A percentile compares a stretch with the other conserved stretches of the same genome.
phyloP scores from a whole-genome alignment of 2,797 vertebrate genomes.

The Leptatherina wallacei region DNA sequence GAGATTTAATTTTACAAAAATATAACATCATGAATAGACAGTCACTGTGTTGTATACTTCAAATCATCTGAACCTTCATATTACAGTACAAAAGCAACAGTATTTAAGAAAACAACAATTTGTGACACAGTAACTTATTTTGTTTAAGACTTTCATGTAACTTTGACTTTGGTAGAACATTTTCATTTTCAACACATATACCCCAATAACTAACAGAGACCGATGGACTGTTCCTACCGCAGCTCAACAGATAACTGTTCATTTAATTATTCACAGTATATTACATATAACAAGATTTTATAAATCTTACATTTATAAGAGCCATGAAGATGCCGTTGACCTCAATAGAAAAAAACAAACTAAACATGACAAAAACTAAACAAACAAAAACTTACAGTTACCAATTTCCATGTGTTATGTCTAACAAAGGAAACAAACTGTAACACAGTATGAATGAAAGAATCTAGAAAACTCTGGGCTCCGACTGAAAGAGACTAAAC shows the following conservation, averaged over 20 bases:
- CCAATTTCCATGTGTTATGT: too few species aligned
- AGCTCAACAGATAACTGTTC: not conserved
- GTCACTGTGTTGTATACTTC: not conserved
- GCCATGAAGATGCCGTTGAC: not conserved
- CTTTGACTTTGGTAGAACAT: constrained; percentile 46
- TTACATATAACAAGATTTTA: constrained; percentile 4
- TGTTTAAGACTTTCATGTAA: constrained; percentile 30
- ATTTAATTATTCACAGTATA: not conserved
- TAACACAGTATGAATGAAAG: not conserved
- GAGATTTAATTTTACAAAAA: constrained; percentile 43
- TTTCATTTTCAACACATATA: constrained; percentile 28
- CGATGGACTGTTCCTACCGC: not conserved
- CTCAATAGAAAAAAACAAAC: not conserved
- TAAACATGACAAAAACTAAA: not conserved
- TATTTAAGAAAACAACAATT: constrained; percentile 22
- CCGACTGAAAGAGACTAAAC: not conserved
- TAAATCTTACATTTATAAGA: constrained; percentile 1
- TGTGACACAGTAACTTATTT: constrained; percentile 30
- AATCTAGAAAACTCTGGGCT: not conserved
- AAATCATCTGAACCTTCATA: constrained; percentile 23
- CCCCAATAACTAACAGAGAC: not conserved
- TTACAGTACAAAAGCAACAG: constrained; percentile 52
- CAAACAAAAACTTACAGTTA: too few species aligned
- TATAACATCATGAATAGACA: constrained; percentile 8
- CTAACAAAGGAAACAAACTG: not conserved